Conservation (phyloP, 2,797 vertebrate species). For the Molossus alvarezi region DNA sequence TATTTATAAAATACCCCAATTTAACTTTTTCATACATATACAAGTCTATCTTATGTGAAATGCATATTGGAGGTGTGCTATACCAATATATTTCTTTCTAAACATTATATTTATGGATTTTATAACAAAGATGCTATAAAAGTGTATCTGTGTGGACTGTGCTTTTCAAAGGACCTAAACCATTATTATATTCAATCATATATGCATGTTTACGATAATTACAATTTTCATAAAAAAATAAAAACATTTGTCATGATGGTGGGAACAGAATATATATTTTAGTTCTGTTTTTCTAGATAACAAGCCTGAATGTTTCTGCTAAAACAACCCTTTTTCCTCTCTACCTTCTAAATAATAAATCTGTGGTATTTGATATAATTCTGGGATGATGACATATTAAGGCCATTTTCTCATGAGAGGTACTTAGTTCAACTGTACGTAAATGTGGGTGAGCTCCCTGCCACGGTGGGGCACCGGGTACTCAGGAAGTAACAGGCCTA, state of each 20-base stretch:
- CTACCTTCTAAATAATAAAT: neutral
- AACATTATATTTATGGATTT: neutral
- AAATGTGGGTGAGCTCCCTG: neutral
- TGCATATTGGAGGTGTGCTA: neutral
- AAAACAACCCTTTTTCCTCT: neutral
- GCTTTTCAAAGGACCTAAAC: neutral
- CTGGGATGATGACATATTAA: neutral
- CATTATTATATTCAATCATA: neutral
- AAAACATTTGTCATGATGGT: neutral
- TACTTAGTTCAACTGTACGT: neutral
- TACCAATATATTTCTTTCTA: neutral
- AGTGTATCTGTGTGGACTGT: neutral
- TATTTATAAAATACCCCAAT: neutral
- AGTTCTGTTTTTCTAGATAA: neutral
- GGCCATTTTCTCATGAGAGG: neutral
- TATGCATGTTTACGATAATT: neutral
- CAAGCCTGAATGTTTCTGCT: neutral
- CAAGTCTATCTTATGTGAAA: neutral
- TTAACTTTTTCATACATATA: neutral
- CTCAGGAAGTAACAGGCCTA: neutral
- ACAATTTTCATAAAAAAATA: neutral
- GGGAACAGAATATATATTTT: neutral
- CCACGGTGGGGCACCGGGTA: fast-evolving
- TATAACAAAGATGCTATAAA: neutral
- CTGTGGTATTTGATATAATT: neutral